Percentiles rank a stretch among this genome's conserved stretches.
Conservation (phyloP, 2,888 invertebrate genomes). For the Drosophila birchii region DNA sequence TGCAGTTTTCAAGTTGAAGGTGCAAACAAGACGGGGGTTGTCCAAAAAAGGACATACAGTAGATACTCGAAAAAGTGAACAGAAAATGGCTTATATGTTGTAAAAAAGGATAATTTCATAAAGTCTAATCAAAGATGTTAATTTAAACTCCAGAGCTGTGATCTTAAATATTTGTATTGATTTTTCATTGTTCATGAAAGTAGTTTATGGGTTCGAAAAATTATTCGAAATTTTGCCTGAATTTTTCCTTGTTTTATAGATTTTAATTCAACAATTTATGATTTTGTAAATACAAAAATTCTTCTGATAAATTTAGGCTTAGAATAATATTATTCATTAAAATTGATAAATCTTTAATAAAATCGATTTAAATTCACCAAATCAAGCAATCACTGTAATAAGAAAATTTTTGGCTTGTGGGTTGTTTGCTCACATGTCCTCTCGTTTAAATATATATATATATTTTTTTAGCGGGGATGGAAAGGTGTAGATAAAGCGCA, state of each 20-base stretch:
- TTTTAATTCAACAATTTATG: background rate
- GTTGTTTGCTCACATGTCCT: conserved; percentile 82
- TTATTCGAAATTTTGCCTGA: background rate
- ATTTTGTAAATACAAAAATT: background rate
- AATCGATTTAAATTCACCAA: background rate
- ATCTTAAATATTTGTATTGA: background rate
- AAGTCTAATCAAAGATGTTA: background rate
- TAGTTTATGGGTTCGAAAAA: background rate
- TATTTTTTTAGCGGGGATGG: conserved; percentile 65
- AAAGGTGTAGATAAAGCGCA: conserved; percentile 84
- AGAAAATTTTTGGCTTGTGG: conserved; percentile 22
- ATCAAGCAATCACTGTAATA: background rate
- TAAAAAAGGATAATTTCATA: background rate
- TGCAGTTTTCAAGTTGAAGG: conserved; percentile 38
- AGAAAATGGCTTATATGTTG: no score
- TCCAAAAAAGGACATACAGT: conserved; percentile 3
- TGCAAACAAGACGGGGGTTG: conserved; percentile 49
- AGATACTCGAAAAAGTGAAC: background rate
- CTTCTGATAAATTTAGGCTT: background rate
- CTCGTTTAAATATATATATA: background rate
- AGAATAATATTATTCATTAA: no score
- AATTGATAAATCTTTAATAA: background rate
- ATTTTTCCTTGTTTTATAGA: no score
- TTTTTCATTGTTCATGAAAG: background rate
- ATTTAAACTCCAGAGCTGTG: background rate